Conservation (phyloP, 2,888 invertebrate genomes). For the Agonopterix alstromeriana region DNA sequence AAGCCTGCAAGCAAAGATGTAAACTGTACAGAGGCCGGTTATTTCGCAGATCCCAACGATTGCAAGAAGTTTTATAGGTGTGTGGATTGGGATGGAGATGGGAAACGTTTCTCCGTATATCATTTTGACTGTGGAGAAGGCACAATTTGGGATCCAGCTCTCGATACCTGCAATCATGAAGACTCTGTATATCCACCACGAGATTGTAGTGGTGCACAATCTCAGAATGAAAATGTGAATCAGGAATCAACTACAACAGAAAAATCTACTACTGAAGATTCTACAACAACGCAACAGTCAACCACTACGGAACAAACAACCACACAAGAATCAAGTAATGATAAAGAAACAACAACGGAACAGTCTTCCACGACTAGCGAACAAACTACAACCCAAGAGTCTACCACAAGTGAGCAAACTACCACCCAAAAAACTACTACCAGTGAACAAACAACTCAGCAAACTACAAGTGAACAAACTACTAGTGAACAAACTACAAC, state of each 20-base stretch:
- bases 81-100: conserved; percentile 77
- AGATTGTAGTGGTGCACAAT: conserved; percentile 49
- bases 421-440: conserved; percentile 2
- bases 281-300: conserved; percentile 24
- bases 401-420: conserved; percentile 14
- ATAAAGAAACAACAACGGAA: conserved; percentile 5
- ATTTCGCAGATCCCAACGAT: conserved; percentile 76
- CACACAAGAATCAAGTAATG: conserved; percentile 4
- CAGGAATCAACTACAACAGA: conserved; percentile 19
- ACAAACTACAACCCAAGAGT: conserved; percentile 12
- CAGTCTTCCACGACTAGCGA: conserved; percentile 15
- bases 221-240: conserved; percentile 30
- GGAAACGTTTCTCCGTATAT: conserved; percentile 76
- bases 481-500: conserved; percentile 23
- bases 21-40: conserved; percentile 77
- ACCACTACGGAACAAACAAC: conserved; percentile 14
- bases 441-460: conserved; percentile 16
- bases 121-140: conserved; percentile 82
- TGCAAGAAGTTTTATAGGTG: conserved; percentile 82
- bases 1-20: conserved; percentile 38
- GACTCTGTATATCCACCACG: conserved; percentile 79
- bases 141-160: conserved; percentile 83
- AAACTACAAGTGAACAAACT: conserved; percentile 14
- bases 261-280: conserved; percentile 17
- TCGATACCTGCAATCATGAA: conserved; percentile 81